Base-by-base conservation (phyloP, 1,140 invertebrate species). In the Dryas iulia region DNA sequence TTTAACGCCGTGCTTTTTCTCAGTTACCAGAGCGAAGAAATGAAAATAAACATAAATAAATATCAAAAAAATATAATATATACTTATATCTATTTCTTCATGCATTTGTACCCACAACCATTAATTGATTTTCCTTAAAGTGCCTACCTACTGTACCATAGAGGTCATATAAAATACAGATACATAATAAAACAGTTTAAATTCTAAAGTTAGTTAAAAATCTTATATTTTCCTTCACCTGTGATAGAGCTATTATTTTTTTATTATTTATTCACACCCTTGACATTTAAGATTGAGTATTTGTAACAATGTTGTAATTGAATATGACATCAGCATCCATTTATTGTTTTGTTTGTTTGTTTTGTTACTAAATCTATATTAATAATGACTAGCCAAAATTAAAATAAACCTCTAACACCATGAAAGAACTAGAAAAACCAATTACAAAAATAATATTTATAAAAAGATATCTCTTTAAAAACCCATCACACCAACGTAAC, bases 231-330 rank as follows among this genome's bases (percentile, higher is more conserved):
- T 28, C 26, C 26, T 28, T 28, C 39, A 47, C 14, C 18, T 2
- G 8, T 10, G 39, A 56, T 56, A 56, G 53, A 56, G 53, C 53
- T 25, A 25, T 24, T 24, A 21, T 68, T 65, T 59, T 59, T 67
- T 72, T 21, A 47, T 71, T 61, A 58, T 30, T 70, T 76, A 72
- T 56, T 61, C 72, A 74, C 68, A 76, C 69, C 60, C 60, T 62
- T 62, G 60, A 62, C 47, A 62, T 53, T 62, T 62, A 23, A 62
- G 18, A 14, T 11, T 6, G 25, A 62, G 39, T 18, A 61, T 61
- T 35, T 14, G 11, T 56, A 56, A 25, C 39, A 21, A 30, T 62
- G 39, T 56, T 56, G 39, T 52, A 14, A 30, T 12, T 18, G 6
- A n/a, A 79, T 67, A 59, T 72, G 76, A 70, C 62, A 68, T 70